Percentiles rank a stretch among this genome's conserved stretches.
These are phyloP conservation scores for Eira barbara DNA, from an alignment of 2,113 vertebrate genomes.

Conservation along the genomic window DNA sequence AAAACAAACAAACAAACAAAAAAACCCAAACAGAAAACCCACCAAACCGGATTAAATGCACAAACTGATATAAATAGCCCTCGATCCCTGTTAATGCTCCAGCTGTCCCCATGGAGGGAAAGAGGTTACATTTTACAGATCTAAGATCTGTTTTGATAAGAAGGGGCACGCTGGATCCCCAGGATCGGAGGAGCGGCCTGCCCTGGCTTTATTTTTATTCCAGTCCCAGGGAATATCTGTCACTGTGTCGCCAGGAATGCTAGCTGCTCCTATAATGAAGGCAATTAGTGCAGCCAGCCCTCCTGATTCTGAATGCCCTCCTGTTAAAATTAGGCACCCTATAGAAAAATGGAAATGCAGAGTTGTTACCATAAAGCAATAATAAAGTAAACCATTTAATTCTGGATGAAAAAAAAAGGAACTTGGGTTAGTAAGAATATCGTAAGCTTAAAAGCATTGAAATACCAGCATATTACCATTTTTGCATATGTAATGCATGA, in stretches of 20 bases:
- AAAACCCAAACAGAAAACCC: not conserved
- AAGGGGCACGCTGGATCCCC: constrained; percentile 7
- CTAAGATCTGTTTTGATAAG: not conserved
- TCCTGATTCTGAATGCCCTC: constrained; percentile 76
- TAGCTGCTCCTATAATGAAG: constrained; percentile 78
- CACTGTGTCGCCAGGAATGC: constrained; percentile 27
- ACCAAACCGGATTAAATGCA: constrained; percentile 80
- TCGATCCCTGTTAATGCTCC: constrained; percentile 74
- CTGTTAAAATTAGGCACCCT: constrained; percentile 78
- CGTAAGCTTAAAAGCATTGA: constrained; percentile 80
- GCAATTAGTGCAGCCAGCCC: constrained; percentile 78
- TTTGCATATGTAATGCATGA: constrained; percentile 81
- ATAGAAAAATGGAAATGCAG: constrained; percentile 79
- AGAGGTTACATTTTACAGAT: not conserved
- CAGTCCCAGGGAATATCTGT: not conserved
- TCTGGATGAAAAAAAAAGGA: constrained; percentile 71
- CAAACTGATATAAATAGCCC: constrained; percentile 83
- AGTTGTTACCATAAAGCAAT: constrained; percentile 79
- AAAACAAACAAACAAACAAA: too few relatives aligned
- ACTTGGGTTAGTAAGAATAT: constrained; percentile 81
- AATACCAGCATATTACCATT: constrained; percentile 75
- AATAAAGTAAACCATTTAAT: constrained; percentile 82
- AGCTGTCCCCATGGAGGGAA: constrained; percentile 59
- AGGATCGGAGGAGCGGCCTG: not conserved
- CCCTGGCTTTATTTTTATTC: not conserved